Conservation (phyloP, 2,113 vertebrate genomes). For the Triplophysa tibetana region DNA sequence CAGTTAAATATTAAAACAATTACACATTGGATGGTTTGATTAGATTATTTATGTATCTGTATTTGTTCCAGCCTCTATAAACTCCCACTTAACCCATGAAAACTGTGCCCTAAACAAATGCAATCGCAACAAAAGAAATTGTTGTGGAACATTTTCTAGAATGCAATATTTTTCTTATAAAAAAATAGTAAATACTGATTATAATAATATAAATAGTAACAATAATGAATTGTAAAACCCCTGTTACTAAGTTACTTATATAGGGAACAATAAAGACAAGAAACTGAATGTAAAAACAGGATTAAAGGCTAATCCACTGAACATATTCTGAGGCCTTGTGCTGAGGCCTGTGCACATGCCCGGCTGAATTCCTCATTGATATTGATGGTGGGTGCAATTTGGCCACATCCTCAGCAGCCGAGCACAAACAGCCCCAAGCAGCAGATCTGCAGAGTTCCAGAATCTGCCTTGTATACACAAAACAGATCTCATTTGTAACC, state of each 20-base stretch:
- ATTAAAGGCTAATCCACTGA: not conserved
- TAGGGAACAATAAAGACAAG: not conserved
- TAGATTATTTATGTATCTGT: no score
- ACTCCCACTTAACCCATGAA: no score
- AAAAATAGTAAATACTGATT: no score
- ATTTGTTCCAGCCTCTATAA: no score
- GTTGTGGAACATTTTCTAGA: no score
- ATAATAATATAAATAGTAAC: no score
- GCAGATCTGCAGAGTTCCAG: conserved; percentile 9
- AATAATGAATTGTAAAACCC: no score
- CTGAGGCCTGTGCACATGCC: not conserved
- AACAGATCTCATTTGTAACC: not conserved
- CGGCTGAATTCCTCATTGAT: conserved; percentile 34
- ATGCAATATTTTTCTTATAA: no score
- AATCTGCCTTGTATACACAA: conserved; percentile 9
- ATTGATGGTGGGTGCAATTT: conserved; percentile 39
- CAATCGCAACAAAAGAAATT: no score
- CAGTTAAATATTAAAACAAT: no score
- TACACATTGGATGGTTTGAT: no score
- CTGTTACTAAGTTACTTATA: not conserved
- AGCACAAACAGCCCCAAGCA: conserved; percentile 21
- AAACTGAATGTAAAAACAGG: not conserved
- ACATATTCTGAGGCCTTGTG: not conserved
- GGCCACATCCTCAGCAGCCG: conserved; percentile 29
- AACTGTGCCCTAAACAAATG: no score